Evolutionary conservation across 2,888 invertebrate species (phyloP), one percentile per base, ranked within the genome.

Genomic region (Meteorus cinctellus): DNA sequence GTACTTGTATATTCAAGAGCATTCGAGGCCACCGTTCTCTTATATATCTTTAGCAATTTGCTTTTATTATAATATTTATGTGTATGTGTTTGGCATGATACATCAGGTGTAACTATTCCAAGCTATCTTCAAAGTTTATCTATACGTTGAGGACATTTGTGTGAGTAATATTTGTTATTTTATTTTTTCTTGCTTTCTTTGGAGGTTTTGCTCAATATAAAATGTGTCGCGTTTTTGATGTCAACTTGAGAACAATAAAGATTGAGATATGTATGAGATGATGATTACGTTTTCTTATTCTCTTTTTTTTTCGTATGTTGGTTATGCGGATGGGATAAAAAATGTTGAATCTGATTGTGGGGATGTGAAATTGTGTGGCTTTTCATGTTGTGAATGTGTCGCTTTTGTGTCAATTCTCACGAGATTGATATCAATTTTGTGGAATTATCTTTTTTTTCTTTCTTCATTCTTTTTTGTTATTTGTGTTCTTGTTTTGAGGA

Each of bases 21-120:
- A 48, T 48, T 48, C 48, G 48, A 48, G 48, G 48, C n/a, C 48
- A 48, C 48, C 48, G n/a, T n/a, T 48, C 48, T n/a, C 48, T 48
- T 24, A n/a, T 48, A 48, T 48, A 48, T 48, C 41, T 41, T 41
- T 12, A 41, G 41, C 41, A 41, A 12, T 41, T 41, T 41, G 41
- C 41, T 41, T 41, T 12, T 41, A 41, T 41, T 41, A 41, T 41
- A 41, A n/a, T 48, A 48, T n/a, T 45, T 48, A 48, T n/a, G n/a
- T 48, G 48, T 6, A 48, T n/a, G 14, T 6, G n/a, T 48, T 48
- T 48, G n/a, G 4, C 4, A n/a, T 48, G n/a, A 48, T 48, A 48
- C 48, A 48, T 48, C 48, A 48, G 6, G 48, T 48, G n/a, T 48
- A 48, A 48, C n/a, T 48, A 48, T 48, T 14, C n/a, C n/a, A n/a